Percentiles rank a stretch among this genome's conserved stretches.
Evolutionary conservation across 2,113 vertebrate genomes (phyloP).

Genomic region (Hiodon alosoides): DNA sequence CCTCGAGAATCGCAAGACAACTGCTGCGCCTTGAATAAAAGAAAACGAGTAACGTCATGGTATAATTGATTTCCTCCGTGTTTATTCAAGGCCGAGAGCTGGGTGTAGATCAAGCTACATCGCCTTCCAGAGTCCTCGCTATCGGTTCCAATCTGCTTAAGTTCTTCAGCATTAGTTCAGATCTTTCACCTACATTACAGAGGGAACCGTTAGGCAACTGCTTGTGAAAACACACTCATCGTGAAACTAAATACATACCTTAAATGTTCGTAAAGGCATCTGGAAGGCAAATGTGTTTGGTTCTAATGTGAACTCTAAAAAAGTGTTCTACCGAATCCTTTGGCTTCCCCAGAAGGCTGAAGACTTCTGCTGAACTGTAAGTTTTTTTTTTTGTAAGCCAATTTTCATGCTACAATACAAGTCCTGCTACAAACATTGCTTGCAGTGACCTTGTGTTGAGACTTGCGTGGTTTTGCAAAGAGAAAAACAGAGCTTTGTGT

Average conservation of each 20-base stretch:
- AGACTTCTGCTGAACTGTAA: background rate
- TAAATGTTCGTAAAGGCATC: background rate
- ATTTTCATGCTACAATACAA: background rate
- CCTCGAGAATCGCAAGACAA: background rate
- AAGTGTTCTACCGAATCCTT: background rate
- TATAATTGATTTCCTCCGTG: constrained; percentile 10
- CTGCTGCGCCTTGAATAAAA: background rate
- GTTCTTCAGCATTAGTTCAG: background rate
- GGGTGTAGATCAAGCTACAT: background rate
- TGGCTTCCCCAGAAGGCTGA: background rate
- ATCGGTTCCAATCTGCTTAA: background rate
- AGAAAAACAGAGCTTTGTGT: background rate
- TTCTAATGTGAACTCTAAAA: background rate
- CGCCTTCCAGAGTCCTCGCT: background rate
- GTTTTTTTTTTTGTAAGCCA: background rate
- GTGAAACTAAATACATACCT: background rate
- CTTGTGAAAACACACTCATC: background rate
- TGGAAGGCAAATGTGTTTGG: constrained; percentile 4
- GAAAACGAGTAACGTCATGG: constrained; percentile 8
- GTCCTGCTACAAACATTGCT: background rate
- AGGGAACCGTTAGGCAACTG: background rate
- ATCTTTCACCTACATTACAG: background rate
- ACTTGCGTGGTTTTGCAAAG: background rate
- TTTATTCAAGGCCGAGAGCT: constrained; percentile 19
- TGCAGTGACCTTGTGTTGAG: background rate